Evolutionary conservation across 1,140 invertebrate species (phyloP), one percentile per base, ranked within the genome.

Genomic region (Ditylenchus dipsaci): DNA sequence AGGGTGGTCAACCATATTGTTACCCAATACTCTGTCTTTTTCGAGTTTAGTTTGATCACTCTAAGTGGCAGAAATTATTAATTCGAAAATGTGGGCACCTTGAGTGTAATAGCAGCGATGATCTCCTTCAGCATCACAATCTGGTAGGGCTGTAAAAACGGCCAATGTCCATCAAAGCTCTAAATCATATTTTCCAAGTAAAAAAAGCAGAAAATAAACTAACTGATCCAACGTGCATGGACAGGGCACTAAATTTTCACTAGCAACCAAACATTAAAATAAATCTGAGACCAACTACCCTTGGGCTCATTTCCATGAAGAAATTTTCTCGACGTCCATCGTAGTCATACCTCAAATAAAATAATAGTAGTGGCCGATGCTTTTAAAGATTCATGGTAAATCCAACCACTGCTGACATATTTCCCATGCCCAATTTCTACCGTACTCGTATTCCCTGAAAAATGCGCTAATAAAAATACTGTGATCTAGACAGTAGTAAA

Each of bases 51-150:
- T n/a, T n/a, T n/a, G n/a, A n/a, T n/a, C n/a, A n/a, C n/a, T n/a
- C n/a, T n/a, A n/a, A n/a, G n/a, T n/a, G n/a, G n/a, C n/a, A n/a
- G n/a, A n/a, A 45, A 45, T 13, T 45, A n/a, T 45, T 45, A 45
- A 45, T 45, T 45, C 43, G 43, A 45, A 45, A 45, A n/a, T n/a
- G n/a, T n/a, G n/a, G n/a, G n/a, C n/a, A 17, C 49, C 90, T 76
- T 89, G 88, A 80, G 96, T 91, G 77, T 91, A 92, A 82, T 88
- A 88, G 80, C 94, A 96, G 49, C 89, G 89, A 7, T 90, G 90
- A 84, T 94, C 92, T 1, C 90, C 89, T 81, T 93, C 91, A 78
- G 89, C 90, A 83, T 95, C 93, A 81, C 95, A 97, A 65, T 90
- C 88, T 56, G 89, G 88, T 83, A 97, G 93, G 0, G 93, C 91